Percentiles rank a stretch among this genome's conserved stretches.
These are phyloP conservation scores for Setophaga kirtlandii DNA, from an alignment of 2,113 vertebrate genomes.

Conservation along the genomic window DNA sequence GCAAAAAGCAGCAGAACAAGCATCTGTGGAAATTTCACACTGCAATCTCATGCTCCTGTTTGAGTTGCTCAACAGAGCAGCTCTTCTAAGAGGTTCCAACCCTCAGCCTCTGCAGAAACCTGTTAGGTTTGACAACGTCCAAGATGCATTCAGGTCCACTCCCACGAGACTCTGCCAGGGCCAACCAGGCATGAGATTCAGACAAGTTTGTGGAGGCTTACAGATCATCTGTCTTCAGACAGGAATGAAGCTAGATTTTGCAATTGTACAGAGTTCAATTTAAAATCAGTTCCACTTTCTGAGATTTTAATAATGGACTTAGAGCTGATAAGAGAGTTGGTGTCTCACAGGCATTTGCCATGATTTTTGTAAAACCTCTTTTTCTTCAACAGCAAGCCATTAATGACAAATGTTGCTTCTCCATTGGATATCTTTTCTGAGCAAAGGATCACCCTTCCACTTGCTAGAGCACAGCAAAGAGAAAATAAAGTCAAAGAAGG, in stretches of 20 bases:
- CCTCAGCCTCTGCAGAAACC: background rate
- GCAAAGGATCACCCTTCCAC: background rate
- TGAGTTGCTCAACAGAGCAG: background rate
- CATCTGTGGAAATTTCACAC: background rate
- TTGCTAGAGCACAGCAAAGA: background rate
- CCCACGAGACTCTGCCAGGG: background rate
- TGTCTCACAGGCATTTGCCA: background rate
- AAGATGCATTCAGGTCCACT: background rate
- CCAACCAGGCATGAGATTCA: background rate
- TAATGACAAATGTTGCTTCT: background rate
- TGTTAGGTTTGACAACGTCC: background rate
- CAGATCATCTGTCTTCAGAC: background rate
- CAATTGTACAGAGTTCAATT: background rate
- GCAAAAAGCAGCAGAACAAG: background rate
- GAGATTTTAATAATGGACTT: background rate
- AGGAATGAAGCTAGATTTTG: background rate
- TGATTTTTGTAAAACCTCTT: background rate
- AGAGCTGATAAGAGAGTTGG: background rate
- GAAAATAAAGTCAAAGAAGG: background rate
- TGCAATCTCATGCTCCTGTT: background rate
- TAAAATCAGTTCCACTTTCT: background rate
- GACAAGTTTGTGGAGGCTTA: background rate
- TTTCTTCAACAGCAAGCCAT: background rate
- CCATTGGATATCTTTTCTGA: background rate
- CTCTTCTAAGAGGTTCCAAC: background rate